These are phyloP conservation scores for Tapirus indicus DNA, from an alignment of 2,797 vertebrate genomes.

Conservation along the genomic window DNA sequence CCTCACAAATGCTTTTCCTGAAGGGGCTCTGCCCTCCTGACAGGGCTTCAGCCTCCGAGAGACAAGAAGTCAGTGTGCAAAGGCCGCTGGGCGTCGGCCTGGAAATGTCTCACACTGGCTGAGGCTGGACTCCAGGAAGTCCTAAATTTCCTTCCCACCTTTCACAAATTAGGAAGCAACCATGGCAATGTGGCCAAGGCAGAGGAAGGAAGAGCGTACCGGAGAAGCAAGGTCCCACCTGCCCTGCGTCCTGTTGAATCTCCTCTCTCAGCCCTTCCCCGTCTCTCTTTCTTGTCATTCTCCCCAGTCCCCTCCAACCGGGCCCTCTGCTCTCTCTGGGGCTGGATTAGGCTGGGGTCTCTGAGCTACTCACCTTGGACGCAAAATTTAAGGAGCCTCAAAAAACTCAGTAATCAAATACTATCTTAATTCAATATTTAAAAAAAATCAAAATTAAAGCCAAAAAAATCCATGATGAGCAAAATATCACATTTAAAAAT, in stretches of 20 bases:
- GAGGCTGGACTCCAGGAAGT: not conserved
- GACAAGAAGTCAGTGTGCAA: not conserved
- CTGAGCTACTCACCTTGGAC: not conserved
- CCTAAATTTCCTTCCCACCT: not conserved
- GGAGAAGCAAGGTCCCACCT: not conserved
- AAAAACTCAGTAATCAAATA: not conserved
- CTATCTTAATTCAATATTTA: not conserved
- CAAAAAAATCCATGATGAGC: not conserved
- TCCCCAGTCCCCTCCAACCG: not conserved
- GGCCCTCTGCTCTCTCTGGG: not conserved
- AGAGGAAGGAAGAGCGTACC: not conserved
- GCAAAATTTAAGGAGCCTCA: not conserved
- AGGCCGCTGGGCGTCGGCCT: not conserved
- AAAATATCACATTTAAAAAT: not conserved
- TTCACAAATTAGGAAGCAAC: not conserved
- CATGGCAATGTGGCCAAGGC: fast-evolving
- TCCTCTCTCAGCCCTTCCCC: not conserved
- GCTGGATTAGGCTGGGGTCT: too few species aligned
- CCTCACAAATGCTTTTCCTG: not conserved
- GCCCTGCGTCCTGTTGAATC: too few species aligned
- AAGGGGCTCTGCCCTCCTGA: not conserved
- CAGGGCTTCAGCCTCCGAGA: not conserved
- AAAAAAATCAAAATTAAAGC: not conserved
- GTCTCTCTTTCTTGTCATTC: not conserved
- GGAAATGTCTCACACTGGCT: not conserved